Percentiles rank a stretch among this genome's conserved stretches.
These are phyloP conservation scores for Chalcosyrphus nemorum DNA, from an alignment of 2,888 invertebrate genomes.

Conservation along the genomic window DNA sequence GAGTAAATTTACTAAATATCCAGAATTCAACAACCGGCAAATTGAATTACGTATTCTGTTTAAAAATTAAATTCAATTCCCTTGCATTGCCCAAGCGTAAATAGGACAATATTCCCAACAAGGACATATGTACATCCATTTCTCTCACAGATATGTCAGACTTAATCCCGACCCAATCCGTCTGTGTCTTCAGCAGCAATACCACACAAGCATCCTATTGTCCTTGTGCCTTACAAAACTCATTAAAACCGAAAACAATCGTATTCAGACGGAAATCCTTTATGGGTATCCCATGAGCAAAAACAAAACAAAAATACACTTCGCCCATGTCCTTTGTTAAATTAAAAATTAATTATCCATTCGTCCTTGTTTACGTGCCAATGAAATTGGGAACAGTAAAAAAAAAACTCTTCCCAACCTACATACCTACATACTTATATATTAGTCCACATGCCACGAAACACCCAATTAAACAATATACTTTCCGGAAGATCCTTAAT, in stretches of 20 bases:
- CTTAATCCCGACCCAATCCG: constrained; percentile 15
- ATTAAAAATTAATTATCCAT: constrained; percentile 41
- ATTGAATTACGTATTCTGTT: constrained; percentile 32
- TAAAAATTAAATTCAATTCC: constrained; percentile 25
- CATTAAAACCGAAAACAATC: constrained; percentile 23
- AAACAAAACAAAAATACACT: neutral
- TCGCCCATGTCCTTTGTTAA: constrained; percentile 13
- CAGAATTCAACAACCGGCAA: constrained; percentile 9
- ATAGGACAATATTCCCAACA: constrained; percentile 6
- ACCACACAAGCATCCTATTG: neutral
- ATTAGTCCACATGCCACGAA: constrained; percentile 21
- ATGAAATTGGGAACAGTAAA: constrained; percentile 28
- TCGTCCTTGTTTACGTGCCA: constrained; percentile 5
- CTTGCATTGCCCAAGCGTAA: constrained; percentile 1
- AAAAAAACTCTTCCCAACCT: no score
- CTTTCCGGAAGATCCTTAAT: neutral
- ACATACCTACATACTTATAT: no score
- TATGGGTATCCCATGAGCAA: neutral
- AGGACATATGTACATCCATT: neutral
- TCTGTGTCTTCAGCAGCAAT: neutral
- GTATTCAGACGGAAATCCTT: neutral
- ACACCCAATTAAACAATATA: constrained; percentile 30
- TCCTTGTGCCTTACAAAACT: neutral
- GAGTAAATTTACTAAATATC: no score
- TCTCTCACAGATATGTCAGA: constrained; percentile 7